Percentiles rank a stretch among this genome's conserved stretches.
phyloP scores from a whole-genome alignment of 2,797 vertebrate genomes.

The Microhierax caerulescens region DNA sequence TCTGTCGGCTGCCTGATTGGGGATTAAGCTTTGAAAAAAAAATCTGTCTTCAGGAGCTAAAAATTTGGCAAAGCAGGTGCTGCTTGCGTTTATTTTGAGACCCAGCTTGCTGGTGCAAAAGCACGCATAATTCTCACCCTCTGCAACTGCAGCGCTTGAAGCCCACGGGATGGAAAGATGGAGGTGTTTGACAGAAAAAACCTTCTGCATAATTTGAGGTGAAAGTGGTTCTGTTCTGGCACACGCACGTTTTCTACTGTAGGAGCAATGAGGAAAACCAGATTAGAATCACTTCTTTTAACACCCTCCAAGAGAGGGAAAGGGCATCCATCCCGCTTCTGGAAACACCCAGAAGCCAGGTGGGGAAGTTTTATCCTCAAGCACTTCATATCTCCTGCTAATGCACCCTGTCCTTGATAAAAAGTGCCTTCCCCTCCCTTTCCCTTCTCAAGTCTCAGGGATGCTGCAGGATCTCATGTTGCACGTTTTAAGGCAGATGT shows the following conservation, averaged over 20 bases:
- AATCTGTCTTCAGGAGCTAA: not conserved
- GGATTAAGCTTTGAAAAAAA: not conserved
- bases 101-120: not conserved
- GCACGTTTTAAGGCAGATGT: not conserved
- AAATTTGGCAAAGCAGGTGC: not conserved
- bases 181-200: slow-evolving; percentile 28
- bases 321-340: not conserved
- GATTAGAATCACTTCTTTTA: not conserved
- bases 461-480: not conserved
- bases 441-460: not conserved
- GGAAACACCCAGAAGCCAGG: not conserved
- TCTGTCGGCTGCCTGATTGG: not conserved
- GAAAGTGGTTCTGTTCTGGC: not conserved
- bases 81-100: not conserved
- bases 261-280: not conserved
- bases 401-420: rapidly evolving
- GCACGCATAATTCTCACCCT: not conserved
- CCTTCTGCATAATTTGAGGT: not conserved
- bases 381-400: not conserved
- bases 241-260: not conserved
- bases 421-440: not conserved
- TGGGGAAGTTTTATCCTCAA: slow-evolving; percentile 3
- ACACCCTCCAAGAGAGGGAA: not conserved
- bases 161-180: slow-evolving; percentile 12
- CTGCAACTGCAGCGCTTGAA: not conserved